These are phyloP conservation scores for Zaprionus ghesquierei DNA, from an alignment of 1,140 invertebrate genomes.

Conservation along the genomic window DNA sequence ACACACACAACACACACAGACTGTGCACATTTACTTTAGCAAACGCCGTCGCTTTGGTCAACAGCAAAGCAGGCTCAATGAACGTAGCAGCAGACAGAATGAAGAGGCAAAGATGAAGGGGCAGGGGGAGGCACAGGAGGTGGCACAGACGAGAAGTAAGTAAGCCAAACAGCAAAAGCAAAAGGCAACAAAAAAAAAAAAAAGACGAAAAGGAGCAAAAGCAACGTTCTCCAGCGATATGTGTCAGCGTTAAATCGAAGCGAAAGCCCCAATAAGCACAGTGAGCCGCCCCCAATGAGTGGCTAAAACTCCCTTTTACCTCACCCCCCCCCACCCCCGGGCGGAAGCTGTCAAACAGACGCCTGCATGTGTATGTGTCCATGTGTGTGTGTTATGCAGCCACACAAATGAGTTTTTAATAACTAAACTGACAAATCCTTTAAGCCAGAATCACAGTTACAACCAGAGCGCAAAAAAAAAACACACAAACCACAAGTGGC, in stretches of 20 bases:
- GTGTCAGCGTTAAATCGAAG: constrained; percentile 74
- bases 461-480: background rate
- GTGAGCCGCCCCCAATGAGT: background rate
- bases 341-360: background rate
- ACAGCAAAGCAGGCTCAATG: constrained; percentile 28
- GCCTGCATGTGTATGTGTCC: constrained; percentile 1
- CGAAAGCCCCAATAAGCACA: constrained; percentile 59
- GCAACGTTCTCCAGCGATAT: constrained; percentile 61
- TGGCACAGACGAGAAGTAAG: constrained; percentile 10
- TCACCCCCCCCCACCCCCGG: background rate
- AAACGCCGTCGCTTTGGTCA: constrained; percentile 54
- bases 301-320: too few species aligned
- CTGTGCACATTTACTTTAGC: constrained; percentile 35
- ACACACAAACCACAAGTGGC: background rate
- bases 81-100: background rate
- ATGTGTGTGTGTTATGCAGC: constrained; percentile 5
- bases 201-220: background rate
- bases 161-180: constrained; percentile 32
- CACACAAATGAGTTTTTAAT: constrained; percentile 71
- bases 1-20: constrained; percentile 16
- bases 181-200: constrained; percentile 10
- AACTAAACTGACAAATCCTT: constrained; percentile 76
- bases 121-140: background rate
- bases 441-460: constrained; percentile 40
- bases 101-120: background rate